Evolutionary conservation across 1,140 invertebrate genomes (phyloP).

Genomic region (Drosophila santomea): DNA sequence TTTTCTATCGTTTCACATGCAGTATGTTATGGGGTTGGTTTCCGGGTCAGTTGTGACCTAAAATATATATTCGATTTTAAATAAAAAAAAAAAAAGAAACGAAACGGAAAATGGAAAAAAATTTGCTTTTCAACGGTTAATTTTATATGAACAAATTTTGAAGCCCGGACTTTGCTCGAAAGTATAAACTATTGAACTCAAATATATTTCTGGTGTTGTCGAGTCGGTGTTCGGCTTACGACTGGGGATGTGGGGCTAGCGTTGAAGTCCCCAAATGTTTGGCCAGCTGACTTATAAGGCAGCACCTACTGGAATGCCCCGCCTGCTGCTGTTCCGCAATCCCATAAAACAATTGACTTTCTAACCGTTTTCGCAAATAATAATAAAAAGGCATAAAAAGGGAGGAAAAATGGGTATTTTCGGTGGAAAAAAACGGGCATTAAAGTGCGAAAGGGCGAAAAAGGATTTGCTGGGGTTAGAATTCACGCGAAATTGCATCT

Average conservation of each 20-base stretch:
- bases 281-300: neutral
- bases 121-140: too few relatives aligned
- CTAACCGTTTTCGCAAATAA: constrained; percentile 49
- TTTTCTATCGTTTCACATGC: neutral
- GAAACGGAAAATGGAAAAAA: too few relatives aligned
- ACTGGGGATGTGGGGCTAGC: constrained; percentile 2
- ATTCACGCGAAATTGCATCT: constrained; percentile 72
- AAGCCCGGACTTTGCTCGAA: neutral
- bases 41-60: neutral
- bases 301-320: neutral
- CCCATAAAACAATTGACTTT: constrained; percentile 78
- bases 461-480: constrained; percentile 72
- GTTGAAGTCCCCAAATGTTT: neutral
- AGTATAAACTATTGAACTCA: neutral
- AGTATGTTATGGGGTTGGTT: too few relatives aligned
- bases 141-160: neutral
- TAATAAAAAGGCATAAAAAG: constrained; percentile 28
- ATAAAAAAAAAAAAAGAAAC: too few relatives aligned
- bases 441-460: constrained; percentile 43
- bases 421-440: constrained; percentile 34
- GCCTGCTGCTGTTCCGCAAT: constrained; percentile 12
- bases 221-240: constrained; percentile 8
- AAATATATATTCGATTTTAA: too few relatives aligned
- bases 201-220: neutral
- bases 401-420: constrained; percentile 31